A percentile compares a stretch with the other conserved stretches of the same genome.
phyloP scores from a whole-genome alignment of 23 tunicate species.

The Clavelina lepadiformis region DNA sequence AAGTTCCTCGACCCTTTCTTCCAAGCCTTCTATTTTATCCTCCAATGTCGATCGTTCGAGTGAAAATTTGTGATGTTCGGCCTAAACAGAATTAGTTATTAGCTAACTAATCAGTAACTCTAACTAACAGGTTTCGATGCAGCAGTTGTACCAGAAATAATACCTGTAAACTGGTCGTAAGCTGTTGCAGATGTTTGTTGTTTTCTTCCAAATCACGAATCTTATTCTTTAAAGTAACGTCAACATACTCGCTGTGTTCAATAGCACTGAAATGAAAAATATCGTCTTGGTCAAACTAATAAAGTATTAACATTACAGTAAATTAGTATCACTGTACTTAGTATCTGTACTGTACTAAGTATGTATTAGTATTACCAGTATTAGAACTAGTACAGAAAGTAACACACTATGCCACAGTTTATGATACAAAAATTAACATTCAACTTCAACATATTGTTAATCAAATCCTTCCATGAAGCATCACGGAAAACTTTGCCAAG shows the following conservation, averaged over 20 bases:
- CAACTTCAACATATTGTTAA: too few species aligned
- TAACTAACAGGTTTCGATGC: background rate
- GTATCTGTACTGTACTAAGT: too few species aligned
- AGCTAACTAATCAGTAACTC: background rate
- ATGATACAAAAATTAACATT: background rate
- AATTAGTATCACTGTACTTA: too few species aligned
- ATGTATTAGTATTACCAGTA: too few species aligned
- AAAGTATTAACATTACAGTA: background rate
- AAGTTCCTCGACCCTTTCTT: slow-evolving; percentile 72
- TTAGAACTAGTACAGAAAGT: too few species aligned
- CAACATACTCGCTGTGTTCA: slow-evolving; percentile 45
- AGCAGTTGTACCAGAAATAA: background rate
- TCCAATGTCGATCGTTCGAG: slow-evolving; percentile 46
- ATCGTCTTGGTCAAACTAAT: background rate
- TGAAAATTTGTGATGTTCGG: slow-evolving; percentile 53
- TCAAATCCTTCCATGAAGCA: too few species aligned
- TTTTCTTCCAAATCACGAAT: slow-evolving; percentile 33
- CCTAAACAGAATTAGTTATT: slow-evolving; percentile 35
- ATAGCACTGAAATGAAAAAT: slow-evolving; percentile 28
- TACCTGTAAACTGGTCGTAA: slow-evolving; percentile 63
- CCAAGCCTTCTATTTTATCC: slow-evolving; percentile 56
- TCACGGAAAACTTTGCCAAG: too few species aligned
- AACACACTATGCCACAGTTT: background rate
- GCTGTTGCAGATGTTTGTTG: slow-evolving; percentile 54
- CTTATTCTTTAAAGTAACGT: slow-evolving; percentile 28